Evolutionary conservation across 2,113 vertebrate species (phyloP).

Genomic region (Oxyruncus cristatus): DNA sequence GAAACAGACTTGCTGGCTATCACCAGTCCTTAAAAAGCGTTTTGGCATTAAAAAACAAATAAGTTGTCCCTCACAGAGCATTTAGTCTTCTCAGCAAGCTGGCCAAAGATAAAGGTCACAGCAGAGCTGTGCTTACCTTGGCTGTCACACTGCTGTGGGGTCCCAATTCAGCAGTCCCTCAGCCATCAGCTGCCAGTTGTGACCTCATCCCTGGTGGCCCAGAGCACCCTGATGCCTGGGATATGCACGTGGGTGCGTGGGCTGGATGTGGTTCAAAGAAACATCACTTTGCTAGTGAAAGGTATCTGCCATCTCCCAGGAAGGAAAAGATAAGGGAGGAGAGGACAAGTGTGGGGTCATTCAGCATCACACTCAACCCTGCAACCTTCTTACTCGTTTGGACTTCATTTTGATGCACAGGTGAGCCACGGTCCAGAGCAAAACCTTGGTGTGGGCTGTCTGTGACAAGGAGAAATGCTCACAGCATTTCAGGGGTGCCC

Average conservation of each 20-base stretch:
- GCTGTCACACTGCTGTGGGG: not conserved
- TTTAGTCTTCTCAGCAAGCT: not conserved
- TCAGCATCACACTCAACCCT: not conserved
- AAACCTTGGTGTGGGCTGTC: not conserved
- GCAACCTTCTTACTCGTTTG: not conserved
- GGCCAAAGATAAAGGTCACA: not conserved
- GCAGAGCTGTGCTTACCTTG: not conserved
- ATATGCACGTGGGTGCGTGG: fast-evolving
- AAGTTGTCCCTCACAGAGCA: not conserved
- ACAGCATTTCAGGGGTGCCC: not conserved
- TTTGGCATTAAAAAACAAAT: not conserved
- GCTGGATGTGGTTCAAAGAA: not conserved
- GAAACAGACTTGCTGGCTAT: constrained; percentile 10
- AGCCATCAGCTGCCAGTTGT: not conserved
- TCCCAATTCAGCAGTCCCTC: not conserved
- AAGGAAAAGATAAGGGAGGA: not conserved
- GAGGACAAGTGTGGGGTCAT: not conserved
- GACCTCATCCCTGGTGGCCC: not conserved
- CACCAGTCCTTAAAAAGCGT: not conserved
- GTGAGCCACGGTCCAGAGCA: not conserved
- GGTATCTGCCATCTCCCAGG: not conserved
- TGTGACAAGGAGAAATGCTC: not conserved
- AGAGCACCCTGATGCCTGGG: fast-evolving
- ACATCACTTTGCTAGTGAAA: not conserved
- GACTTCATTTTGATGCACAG: not conserved